Conservation (phyloP, 2,797 vertebrate genomes). For the Amniataba percoides region DNA sequence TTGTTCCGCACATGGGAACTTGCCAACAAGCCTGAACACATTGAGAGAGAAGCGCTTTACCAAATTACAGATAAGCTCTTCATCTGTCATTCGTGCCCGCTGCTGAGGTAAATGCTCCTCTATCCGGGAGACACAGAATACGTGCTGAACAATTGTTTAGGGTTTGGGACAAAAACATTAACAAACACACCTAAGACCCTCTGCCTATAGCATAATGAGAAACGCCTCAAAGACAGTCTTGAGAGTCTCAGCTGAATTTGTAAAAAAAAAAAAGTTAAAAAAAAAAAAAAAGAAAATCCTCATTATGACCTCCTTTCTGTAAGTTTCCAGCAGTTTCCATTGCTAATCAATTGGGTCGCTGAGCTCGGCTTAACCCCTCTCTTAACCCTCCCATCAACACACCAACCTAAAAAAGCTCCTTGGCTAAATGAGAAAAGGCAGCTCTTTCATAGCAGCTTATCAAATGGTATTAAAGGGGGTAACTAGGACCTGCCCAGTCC, state of each 20-base stretch:
- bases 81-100: conserved; percentile 80
- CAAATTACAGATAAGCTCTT: conserved; percentile 88
- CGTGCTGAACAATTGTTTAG: conserved; percentile 53
- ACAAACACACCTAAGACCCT: conserved; percentile 55
- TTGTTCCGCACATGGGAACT: conserved; percentile 80
- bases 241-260: conserved; percentile 40
- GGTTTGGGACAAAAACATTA: conserved; percentile 69
- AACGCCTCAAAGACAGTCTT: conserved; percentile 42
- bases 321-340: conserved; percentile 44
- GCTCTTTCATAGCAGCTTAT: conserved; percentile 82
- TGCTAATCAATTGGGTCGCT: conserved; percentile 73
- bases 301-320: conserved; percentile 45
- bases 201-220: conserved; percentile 63
- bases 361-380: conserved; percentile 72
- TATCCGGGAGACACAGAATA: conserved; percentile 64
- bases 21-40: conserved; percentile 87
- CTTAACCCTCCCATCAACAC: conserved; percentile 78
- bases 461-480: conserved; percentile 76
- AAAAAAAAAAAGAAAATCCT: conserved; percentile 30
- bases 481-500: conserved; percentile 74
- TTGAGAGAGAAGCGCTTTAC: conserved; percentile 80
- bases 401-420: conserved; percentile 70
- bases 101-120: conserved; percentile 76
- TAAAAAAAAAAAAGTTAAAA: conserved; percentile 23
- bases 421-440: conserved; percentile 67